Base-by-base conservation (phyloP, 2,888 invertebrate genomes). In the Lobophora halterata region DNA sequence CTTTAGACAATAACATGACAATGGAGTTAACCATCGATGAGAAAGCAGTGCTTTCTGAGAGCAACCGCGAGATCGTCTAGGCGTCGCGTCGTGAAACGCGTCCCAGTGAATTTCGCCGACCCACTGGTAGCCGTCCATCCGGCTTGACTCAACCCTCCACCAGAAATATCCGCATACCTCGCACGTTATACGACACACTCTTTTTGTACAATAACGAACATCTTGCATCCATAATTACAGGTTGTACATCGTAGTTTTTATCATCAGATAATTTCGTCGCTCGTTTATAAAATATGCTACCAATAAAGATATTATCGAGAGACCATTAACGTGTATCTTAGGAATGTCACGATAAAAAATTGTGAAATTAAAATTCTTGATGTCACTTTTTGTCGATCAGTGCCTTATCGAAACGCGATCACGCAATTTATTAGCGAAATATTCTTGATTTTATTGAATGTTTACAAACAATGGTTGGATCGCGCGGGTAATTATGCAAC, bases 401-500 rank as follows among this genome's bases (percentile, higher is more conserved):
- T 55, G 57, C 56, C 69, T 71, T 73, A 74, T 78, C 68, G 62
- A 71, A 73, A 75, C 75, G 65, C 69, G 60, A 67, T 76, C 79
- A 81, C 77, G 79, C 80, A 67, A 73, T 68, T 71, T 57, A 65
- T 71, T 40, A 26, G 34, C 33, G 37, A 55, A n/a, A n/a, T 71
- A 56, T 61, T 71, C 69, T 69, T 64, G 61, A n/a, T n/a, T 63
- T 72, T 69, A 75, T 76, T 71, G 64, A 69, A 65, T 86, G 83
- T 86, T 86, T 85, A 83, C 82, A 86, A 86, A 86, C 86, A 87
- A 79, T 80, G 70, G 71, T 76, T 52, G 71, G 74, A 75, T 78
- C 70, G 81, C 70, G 81, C 71, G 65, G 67, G 69, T 82, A 85
- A 82, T 85, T 86, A 86, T 83, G 85, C 83, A 86, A 87, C 59